phyloP scores from a whole-genome alignment of 2,888 invertebrate species.

The Anaspis maculata region DNA sequence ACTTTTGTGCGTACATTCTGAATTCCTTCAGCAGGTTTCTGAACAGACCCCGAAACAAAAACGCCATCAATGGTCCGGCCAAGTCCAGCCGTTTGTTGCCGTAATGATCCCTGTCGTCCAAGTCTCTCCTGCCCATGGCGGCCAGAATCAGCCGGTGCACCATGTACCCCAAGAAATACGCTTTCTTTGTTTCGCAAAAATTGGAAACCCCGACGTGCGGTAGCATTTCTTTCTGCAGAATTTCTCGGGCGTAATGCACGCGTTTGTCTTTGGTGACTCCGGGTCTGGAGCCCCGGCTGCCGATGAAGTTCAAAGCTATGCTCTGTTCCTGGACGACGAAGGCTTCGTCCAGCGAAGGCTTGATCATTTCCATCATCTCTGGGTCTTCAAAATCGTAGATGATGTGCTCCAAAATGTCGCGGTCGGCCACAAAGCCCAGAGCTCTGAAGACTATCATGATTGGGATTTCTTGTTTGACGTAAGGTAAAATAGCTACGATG shows the following conservation, averaged over 20 bases:
- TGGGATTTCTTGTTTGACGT: conserved; percentile 98
- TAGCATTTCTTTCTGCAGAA: conserved; percentile 98
- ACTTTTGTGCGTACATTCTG: conserved; percentile 96
- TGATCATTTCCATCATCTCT: conserved; percentile 99
- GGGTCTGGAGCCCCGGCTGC: conserved; percentile 92
- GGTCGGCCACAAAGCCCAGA: conserved; percentile 94
- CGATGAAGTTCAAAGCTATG: conserved; percentile 97
- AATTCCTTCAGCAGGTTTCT: conserved; percentile 96
- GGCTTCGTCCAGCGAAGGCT: conserved; percentile 97
- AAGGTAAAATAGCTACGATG: conserved; percentile 95
- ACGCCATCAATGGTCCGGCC: conserved; percentile 94
- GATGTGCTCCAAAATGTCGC: conserved; percentile 98
- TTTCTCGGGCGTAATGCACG: conserved; percentile 98
- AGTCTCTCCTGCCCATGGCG: conserved; percentile 88
- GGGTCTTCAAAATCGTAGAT: conserved; percentile 99
- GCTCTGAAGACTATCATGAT: conserved; percentile 99
- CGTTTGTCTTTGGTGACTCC: conserved; percentile 98
- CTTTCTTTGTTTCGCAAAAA: conserved; percentile 99
- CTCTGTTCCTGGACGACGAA: conserved; percentile 99
- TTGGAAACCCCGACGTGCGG: conserved; percentile 99
- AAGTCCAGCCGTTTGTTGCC: conserved; percentile 97
- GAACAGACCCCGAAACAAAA: conserved; percentile 92
- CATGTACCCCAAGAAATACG: conserved; percentile 98
- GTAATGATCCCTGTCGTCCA: conserved; percentile 99
- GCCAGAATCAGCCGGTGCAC: conserved; percentile 93